phyloP scores from a whole-genome alignment of 2,888 invertebrate species.

The Diachrysia chrysitis region DNA sequence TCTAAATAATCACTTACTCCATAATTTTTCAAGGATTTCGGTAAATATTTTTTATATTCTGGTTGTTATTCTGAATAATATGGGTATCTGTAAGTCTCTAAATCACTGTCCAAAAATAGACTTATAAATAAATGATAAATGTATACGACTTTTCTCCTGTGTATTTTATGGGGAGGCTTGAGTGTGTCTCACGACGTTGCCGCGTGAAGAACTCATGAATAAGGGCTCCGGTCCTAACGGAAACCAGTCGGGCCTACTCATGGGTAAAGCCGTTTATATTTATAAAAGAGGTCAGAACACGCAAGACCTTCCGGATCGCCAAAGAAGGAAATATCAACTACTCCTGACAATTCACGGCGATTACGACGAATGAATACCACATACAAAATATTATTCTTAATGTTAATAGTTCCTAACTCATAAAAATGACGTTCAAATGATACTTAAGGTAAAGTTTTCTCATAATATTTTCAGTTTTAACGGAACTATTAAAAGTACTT shows the following conservation, averaged over 20 bases:
- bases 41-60: not conserved
- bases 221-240: not conserved
- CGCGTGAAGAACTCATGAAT: constrained; percentile 5
- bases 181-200: not conserved
- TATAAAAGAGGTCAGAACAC: constrained; percentile 5
- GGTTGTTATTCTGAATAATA: not conserved
- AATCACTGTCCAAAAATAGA: not conserved
- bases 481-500: constrained; percentile 9
- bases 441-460: constrained; percentile 3
- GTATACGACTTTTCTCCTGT: not conserved
- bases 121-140: constrained; percentile 7
- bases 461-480: constrained; percentile 32
- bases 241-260: constrained; percentile 2
- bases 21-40: too few species aligned
- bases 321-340: constrained; percentile 21
- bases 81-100: not conserved
- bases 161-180: not conserved
- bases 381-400: not conserved
- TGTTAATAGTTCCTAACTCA: not conserved
- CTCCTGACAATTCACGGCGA: not conserved
- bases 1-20: too few species aligned
- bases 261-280: not conserved
- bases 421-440: not conserved
- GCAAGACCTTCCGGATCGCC: not conserved
- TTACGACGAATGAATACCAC: not conserved